Base-by-base conservation (phyloP, 2,888 invertebrate species). In the Heliconius aoede region DNA sequence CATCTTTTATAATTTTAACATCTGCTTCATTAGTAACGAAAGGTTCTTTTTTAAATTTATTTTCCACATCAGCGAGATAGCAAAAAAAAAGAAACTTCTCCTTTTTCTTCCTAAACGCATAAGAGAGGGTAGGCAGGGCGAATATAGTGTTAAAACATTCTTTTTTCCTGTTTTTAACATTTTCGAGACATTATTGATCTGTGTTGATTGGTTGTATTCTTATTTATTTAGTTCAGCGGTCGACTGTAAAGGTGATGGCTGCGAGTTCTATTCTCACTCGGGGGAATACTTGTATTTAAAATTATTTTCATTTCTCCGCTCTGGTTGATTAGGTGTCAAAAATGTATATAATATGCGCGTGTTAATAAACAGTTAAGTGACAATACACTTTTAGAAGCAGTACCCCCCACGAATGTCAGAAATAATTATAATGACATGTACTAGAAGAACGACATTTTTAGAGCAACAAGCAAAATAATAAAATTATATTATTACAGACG, bases 1-100 rank as follows among this genome's bases (percentile, higher is more conserved):
- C 58, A 72, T 72, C 60, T 58, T 72, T 72, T 72, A 72, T 72
- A 60, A 72, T 60, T 68, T 71, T 74, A 58, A 71, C 74, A 74
- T 64, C 62, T 71, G 64, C 18, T 72, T 72, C 60, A 72, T 72
- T 72, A 60, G 58, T 36, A 60, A 77, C 36, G 32, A 28, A 64
- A 69, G 24, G 13, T 69, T 15, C 24, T 11, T 65, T 40, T 40
- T 24, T 36, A n/a, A 1, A n/a, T 64, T 4, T 64, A 13, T 13
- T n/a, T 40, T 13, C 36, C 36, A 18, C 11, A 55, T 55, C n/a
- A n/a, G 55, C 11, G 55, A n/a, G 55, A 55, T 55, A n/a, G 9
- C n/a, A 55, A 55, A 55, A 55, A 55, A 55, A 11, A 9, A 55
- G 21, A 55, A n/a, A 55, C 55, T 8, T 55, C 9, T 51, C 4